Evolutionary conservation across 2,797 vertebrate species (phyloP).

Genomic region (Pagetopsis macropterus): DNA sequence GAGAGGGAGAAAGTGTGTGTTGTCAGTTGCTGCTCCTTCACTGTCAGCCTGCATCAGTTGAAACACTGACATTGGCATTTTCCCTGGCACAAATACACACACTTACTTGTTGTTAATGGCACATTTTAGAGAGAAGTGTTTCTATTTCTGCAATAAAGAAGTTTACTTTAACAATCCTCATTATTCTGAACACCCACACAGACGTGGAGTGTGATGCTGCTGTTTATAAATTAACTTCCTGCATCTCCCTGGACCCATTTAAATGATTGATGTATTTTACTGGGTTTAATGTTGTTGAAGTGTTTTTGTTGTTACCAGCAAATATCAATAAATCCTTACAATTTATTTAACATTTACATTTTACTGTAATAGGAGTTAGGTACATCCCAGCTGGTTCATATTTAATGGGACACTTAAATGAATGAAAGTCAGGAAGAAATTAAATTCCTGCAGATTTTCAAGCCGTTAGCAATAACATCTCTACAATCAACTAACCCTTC

Average conservation of each 20-base stretch:
- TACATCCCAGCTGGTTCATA: conserved; percentile 46
- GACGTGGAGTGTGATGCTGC: conserved; percentile 26
- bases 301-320: conserved; percentile 13
- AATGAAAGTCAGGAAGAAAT: conserved; percentile 41
- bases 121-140: neutral
- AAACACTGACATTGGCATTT: conserved; percentile 57
- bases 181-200: conserved; percentile 39
- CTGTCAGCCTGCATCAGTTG: conserved; percentile 56
- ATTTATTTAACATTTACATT: conserved; percentile 26
- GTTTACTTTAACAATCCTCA: conserved; percentile 26
- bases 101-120: neutral
- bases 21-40: conserved; percentile 63
- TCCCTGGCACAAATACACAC: conserved; percentile 8
- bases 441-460: conserved; percentile 47
- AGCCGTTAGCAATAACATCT: conserved; percentile 46
- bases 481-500: conserved; percentile 43
- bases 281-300: conserved; percentile 25
- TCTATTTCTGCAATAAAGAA: conserved; percentile 30
- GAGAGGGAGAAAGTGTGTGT: conserved; percentile 17
- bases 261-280: conserved; percentile 42
- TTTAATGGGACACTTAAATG: conserved; percentile 45
- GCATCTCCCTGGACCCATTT: conserved; percentile 41
- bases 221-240: conserved; percentile 37
- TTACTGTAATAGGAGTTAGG: conserved; percentile 10
- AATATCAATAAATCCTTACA: conserved; percentile 17